phyloP scores from a whole-genome alignment of 2,113 vertebrate species.

The Bufo gargarizans region DNA sequence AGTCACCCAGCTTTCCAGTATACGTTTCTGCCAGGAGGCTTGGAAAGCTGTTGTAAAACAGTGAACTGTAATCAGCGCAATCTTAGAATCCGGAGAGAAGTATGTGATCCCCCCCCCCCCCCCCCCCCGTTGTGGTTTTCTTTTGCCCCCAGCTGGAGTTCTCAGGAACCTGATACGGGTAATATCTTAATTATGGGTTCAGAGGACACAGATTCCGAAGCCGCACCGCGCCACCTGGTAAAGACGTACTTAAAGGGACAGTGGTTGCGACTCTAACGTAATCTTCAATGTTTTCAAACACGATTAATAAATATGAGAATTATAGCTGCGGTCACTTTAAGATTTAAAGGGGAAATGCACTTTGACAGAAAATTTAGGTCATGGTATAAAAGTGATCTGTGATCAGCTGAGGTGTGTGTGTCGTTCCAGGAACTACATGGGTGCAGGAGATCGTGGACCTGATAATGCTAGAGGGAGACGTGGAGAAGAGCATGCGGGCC shows the following conservation, averaged over 20 bases:
- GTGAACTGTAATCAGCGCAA: no score
- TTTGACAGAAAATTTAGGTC: background rate
- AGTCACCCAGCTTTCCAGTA: no score
- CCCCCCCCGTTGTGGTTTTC: background rate
- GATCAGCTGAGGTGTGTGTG: background rate
- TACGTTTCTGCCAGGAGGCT: no score
- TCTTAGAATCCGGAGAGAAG: no score
- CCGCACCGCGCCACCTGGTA: no score
- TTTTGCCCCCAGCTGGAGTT: background rate
- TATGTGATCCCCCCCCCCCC: no score
- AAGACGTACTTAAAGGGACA: no score
- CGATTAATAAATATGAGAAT: background rate
- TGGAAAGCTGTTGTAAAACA: no score
- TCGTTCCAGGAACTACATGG: slow-evolving; percentile 68
- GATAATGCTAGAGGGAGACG: slow-evolving; percentile 64
- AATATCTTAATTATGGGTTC: background rate
- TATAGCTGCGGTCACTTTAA: background rate
- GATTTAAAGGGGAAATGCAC: background rate
- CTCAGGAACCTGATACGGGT: background rate
- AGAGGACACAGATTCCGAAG: background rate
- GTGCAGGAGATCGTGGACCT: slow-evolving; percentile 71
- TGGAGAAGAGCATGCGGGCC: slow-evolving; percentile 61
- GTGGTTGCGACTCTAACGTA: no score
- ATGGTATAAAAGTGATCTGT: background rate
- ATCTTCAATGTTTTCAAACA: no score